Base-by-base conservation (phyloP, 2,888 invertebrate genomes). In the Sclerodermus sp. region DNA sequence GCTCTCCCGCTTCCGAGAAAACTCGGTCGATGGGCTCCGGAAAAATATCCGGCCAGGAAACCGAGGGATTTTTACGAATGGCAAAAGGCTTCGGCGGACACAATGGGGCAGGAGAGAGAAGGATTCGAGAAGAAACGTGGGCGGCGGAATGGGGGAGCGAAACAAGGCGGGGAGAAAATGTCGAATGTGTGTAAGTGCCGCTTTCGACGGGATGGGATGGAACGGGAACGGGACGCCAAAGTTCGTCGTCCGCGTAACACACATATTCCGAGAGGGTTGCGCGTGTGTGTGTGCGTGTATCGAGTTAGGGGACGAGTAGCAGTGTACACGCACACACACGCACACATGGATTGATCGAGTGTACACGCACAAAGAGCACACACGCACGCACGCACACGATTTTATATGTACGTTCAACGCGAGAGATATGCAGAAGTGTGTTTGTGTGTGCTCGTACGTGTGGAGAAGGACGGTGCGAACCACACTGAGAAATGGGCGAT, bases 181-280 rank as follows among this genome's bases (percentile, higher is more conserved):
- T 31, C 13, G 42, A 38, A 15, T 34, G n/a, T n/a, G n/a, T n/a
- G n/a, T n/a, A n/a, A n/a, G n/a, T n/a, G 23, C 23, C 23, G 42
- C 44, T 53, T 61, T 47, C 53, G 61, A 56, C 53, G 58, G n/a
- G n/a, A n/a, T n/a, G n/a, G n/a, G n/a, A n/a, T n/a, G n/a, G n/a
- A n/a, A n/a, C n/a, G n/a, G n/a, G n/a, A n/a, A n/a, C n/a, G n/a
- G 57, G 53, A 62, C 62, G 65, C 58, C 55, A 62, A 66, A 58
- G 70, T 71, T 70, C 69, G 69, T 67, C 70, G 71, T 60, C 68
- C 70, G 62, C 66, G 56, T 57, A 56, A 41, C 43, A 40, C 40
- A 41, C 48, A 34, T 5, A 13, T 9, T 12, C 15, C 42, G 16
- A 29, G 43, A 23, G 23, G 23, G 23, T 23, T 23, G 3, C 23